Evolutionary conservation across 2,888 invertebrate species (phyloP).

Genomic region (Achlya flavicornis): DNA sequence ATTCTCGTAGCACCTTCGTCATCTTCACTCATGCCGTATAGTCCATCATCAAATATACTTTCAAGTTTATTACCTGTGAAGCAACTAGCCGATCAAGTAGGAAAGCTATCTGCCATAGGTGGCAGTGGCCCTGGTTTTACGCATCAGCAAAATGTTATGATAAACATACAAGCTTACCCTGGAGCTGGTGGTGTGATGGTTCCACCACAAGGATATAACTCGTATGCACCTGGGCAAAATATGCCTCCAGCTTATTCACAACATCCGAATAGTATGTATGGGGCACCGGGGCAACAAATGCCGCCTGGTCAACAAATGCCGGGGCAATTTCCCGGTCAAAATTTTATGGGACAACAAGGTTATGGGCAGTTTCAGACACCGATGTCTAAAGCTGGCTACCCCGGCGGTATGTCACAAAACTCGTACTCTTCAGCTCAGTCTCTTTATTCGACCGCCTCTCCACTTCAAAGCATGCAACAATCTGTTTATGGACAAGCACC

Average conservation of each 20-base stretch:
- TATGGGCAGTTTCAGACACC: slow-evolving; percentile 65
- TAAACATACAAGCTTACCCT: slow-evolving; percentile 86
- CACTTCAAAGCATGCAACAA: slow-evolving; percentile 77
- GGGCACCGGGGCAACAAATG: slow-evolving; percentile 42
- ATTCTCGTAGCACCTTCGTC: slow-evolving; percentile 57
- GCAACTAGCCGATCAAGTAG: slow-evolving; percentile 77
- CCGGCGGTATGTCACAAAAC: slow-evolving; percentile 53
- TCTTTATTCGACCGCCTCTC: slow-evolving; percentile 63
- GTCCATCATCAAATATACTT: slow-evolving; percentile 61
- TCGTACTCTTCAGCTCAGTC: slow-evolving; percentile 56
- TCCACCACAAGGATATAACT: slow-evolving; percentile 72
- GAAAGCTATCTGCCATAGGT: slow-evolving; percentile 67
- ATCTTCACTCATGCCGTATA: slow-evolving; percentile 67
- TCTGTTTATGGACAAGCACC: slow-evolving; percentile 64
- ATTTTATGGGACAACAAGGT: slow-evolving; percentile 58
- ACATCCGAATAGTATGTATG: slow-evolving; percentile 68
- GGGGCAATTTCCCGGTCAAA: slow-evolving; percentile 60
- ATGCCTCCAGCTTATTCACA: slow-evolving; percentile 69
- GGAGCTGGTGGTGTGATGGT: slow-evolving; percentile 78
- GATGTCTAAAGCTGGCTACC: slow-evolving; percentile 64
- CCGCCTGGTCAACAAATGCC: slow-evolving; percentile 52
- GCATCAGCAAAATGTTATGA: slow-evolving; percentile 86
- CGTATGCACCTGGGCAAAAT: slow-evolving; percentile 65
- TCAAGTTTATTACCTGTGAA: slow-evolving; percentile 75
- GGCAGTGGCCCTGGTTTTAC: slow-evolving; percentile 67